Conservation (phyloP, 2,888 invertebrate genomes). For the Leptogaster cylindrica region DNA sequence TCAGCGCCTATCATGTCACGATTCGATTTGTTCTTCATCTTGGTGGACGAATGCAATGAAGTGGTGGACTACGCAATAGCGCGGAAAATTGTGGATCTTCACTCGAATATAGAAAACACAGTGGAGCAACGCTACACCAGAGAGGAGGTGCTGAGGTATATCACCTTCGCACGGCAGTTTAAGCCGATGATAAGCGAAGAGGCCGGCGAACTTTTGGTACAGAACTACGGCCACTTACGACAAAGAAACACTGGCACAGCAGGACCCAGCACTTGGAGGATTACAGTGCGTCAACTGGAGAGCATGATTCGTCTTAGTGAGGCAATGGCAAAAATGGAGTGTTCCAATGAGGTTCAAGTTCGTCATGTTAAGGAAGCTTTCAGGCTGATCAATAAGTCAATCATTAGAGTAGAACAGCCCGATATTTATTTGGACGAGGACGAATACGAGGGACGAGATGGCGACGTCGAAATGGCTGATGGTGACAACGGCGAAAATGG, state of each 20-base stretch:
- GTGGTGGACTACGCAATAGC: conserved; percentile 97
- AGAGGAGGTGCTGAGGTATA: conserved; percentile 91
- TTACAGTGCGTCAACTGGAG: conserved; percentile 95
- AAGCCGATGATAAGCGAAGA: conserved; percentile 86
- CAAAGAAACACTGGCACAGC: conserved; percentile 78
- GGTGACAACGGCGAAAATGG: conserved; percentile 57
- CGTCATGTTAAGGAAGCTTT: conserved; percentile 92
- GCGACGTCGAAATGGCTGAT: conserved; percentile 66
- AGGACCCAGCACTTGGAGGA: conserved; percentile 86
- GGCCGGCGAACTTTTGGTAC: conserved; percentile 82
- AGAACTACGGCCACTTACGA: conserved; percentile 86
- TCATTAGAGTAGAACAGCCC: conserved; percentile 96
- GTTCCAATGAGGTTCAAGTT: conserved; percentile 84
- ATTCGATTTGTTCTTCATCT: conserved; percentile 97
- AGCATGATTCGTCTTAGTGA: conserved; percentile 96
- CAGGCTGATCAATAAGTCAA: conserved; percentile 91
- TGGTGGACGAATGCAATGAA: conserved; percentile 96
- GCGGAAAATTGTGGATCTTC: conserved; percentile 91
- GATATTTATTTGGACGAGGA: conserved; percentile 91
- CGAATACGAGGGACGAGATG: conserved; percentile 54
- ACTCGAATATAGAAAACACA: conserved; percentile 81
- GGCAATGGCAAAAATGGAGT: conserved; percentile 95
- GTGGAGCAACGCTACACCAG: conserved; percentile 83
- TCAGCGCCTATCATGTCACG: conserved; percentile 98
- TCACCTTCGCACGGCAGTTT: conserved; percentile 95